A percentile compares a stretch with the other conserved stretches of the same genome.
Conservation (phyloP, 2,797 vertebrate species). For the Capromys pilorides region DNA sequence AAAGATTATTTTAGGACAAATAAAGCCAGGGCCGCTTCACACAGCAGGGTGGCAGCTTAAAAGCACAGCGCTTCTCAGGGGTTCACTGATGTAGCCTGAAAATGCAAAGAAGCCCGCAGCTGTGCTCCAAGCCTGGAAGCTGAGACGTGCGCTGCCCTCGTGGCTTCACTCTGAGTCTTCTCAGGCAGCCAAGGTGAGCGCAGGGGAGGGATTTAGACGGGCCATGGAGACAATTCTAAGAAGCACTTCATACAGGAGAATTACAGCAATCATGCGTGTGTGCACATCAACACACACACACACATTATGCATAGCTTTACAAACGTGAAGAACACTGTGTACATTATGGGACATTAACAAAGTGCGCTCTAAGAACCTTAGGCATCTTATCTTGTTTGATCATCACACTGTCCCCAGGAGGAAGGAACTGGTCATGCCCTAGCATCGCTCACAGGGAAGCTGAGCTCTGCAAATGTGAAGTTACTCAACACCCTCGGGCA, state of each 20-base stretch:
- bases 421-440: not conserved
- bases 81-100: not conserved
- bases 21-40: slow-evolving; percentile 51
- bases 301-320: not conserved
- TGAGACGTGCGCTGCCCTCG: not conserved
- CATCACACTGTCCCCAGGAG: no score
- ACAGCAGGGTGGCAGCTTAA: slow-evolving; percentile 31
- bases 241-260: not conserved
- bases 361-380: not conserved
- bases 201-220: not conserved
- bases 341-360: not conserved
- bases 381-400: not conserved
- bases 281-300: not conserved
- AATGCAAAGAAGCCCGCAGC: slow-evolving; percentile 32
- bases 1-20: slow-evolving; percentile 52
- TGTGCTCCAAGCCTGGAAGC: not conserved
- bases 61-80: not conserved
- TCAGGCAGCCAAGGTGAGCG: slow-evolving; percentile 16
- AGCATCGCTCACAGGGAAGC: not conserved
- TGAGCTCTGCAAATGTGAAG: not conserved
- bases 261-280: not conserved
- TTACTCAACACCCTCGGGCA: not conserved
- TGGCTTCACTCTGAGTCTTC: slow-evolving; percentile 36
- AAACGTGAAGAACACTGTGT: not conserved
- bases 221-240: not conserved